Percentiles rank a stretch among this genome's conserved stretches.
These are phyloP conservation scores for Erythrocebus patas DNA, from an alignment of 2,113 vertebrate species.

Conservation along the genomic window DNA sequence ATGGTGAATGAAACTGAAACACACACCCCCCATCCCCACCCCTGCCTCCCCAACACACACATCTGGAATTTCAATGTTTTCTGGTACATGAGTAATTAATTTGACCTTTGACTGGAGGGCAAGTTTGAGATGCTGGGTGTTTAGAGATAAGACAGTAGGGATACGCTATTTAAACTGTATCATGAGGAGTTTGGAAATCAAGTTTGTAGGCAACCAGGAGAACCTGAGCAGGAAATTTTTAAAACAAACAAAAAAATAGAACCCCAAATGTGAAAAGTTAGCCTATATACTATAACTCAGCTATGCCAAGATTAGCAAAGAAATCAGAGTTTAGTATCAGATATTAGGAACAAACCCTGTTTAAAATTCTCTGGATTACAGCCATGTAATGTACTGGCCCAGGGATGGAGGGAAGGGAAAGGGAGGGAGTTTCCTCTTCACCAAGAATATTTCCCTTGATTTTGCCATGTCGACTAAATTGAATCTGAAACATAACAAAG, in stretches of 20 bases:
- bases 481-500: too few species aligned
- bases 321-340: neutral
- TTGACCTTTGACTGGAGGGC: neutral
- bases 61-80: neutral
- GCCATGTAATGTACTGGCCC: fast-evolving
- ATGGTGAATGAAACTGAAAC: neutral
- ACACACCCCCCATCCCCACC: neutral
- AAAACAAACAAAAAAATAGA: neutral
- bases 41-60: neutral
- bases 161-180: neutral
- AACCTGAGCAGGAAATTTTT: neutral
- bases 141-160: neutral
- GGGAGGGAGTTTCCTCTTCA: neutral
- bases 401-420: neutral
- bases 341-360: neutral
- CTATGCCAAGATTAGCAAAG: neutral
- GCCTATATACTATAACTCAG: neutral
- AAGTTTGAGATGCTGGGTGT: neutral
- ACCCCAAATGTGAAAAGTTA: neutral
- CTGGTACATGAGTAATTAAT: neutral
- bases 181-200: neutral
- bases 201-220: neutral
- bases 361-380: neutral
- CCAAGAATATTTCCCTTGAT: neutral
- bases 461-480: neutral